Evolutionary conservation across 1,140 invertebrate genomes (phyloP).

Genomic region (Lepeophtheirus salmonis): DNA sequence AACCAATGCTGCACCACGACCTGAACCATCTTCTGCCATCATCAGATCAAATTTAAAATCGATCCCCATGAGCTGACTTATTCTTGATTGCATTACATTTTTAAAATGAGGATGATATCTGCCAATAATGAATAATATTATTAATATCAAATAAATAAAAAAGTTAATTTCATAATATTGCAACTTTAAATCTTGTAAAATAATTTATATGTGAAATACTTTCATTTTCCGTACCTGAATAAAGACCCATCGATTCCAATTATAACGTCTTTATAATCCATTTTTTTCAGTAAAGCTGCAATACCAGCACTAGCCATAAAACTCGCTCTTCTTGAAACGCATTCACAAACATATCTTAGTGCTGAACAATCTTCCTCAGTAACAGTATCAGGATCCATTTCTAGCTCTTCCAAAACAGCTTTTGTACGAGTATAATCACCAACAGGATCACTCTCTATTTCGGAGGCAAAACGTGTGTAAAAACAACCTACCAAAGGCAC

Average conservation of each 20-base stretch:
- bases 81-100: conserved; percentile 80
- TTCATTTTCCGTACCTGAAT: conserved; percentile 50
- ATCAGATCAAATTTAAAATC: conserved; percentile 67
- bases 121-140: background rate
- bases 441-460: conserved; percentile 52
- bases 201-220: background rate
- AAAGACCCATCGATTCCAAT: conserved; percentile 96
- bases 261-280: conserved; percentile 65
- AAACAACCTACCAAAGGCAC: conserved; percentile 39
- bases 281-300: conserved; percentile 53
- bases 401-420: conserved; percentile 65
- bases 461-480: conserved; percentile 90
- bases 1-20: conserved; percentile 87
- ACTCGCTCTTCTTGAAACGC: conserved; percentile 74
- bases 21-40: conserved; percentile 94
- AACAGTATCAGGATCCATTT: conserved; percentile 40
- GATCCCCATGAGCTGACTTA: conserved; percentile 37
- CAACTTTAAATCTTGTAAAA: background rate
- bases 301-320: conserved; percentile 78
- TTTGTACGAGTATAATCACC: conserved; percentile 61
- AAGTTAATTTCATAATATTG: no score
- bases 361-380: conserved; percentile 70
- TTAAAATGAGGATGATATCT: conserved; percentile 77
- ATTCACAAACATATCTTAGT: conserved; percentile 72
- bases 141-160: background rate